These are phyloP conservation scores for Aurelia coerulea DNA, from an alignment of 30 jellyfish, hydroid and myxozoan genomes.

Conservation along the genomic window DNA sequence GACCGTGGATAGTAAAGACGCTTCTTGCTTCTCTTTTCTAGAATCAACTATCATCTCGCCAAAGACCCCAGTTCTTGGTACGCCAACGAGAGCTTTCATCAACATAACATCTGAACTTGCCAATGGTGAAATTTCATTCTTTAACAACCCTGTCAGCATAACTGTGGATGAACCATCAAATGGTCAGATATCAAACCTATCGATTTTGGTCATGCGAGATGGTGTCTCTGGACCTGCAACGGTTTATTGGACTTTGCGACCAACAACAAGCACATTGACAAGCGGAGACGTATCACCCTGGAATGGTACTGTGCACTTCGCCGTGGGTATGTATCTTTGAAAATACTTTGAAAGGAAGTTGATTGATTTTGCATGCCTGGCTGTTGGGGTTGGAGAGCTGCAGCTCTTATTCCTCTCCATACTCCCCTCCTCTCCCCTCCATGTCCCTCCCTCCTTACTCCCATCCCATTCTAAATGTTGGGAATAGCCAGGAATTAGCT, in stretches of 20 bases:
- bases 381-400: no score
- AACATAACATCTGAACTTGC: slow-evolving; percentile 81
- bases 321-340: slow-evolving; percentile 49
- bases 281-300: slow-evolving; percentile 62
- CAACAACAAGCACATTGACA: slow-evolving; percentile 55
- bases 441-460: no score
- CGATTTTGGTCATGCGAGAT: slow-evolving; percentile 85
- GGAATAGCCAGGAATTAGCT: no score
- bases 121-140: slow-evolving; percentile 92
- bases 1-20: no score
- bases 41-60: slow-evolving; percentile 73
- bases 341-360: no score
- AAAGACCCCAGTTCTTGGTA: slow-evolving; percentile 72
- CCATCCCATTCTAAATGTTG: no score
- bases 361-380: no score
- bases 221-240: slow-evolving; percentile 86
- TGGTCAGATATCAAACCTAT: slow-evolving; percentile 13
- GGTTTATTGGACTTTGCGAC: slow-evolving; percentile 76
- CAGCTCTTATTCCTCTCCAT: no score
- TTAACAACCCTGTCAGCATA: slow-evolving; percentile 55
- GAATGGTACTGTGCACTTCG: slow-evolving; percentile 75
- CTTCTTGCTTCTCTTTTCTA: background rate
- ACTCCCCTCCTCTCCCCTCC: no score
- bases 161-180: slow-evolving; percentile 67
- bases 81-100: slow-evolving; percentile 27